phyloP scores from a whole-genome alignment of 2,888 invertebrate species.

The Silvanus unidentatus region DNA sequence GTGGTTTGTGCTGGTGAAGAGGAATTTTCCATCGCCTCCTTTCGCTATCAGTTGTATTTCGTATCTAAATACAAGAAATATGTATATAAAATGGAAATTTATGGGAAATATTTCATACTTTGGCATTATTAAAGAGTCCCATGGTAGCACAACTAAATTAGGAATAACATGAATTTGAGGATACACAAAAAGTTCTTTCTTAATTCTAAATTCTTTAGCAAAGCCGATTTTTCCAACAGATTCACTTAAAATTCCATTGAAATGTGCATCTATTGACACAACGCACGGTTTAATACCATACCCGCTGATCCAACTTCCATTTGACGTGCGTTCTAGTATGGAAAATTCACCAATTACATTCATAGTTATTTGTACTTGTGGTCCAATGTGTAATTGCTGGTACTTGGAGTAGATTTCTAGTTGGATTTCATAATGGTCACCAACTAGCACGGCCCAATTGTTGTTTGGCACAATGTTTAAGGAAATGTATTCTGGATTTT shows the following conservation, averaged over 20 bases:
- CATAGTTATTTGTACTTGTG: conserved; percentile 51
- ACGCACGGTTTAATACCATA: conserved; percentile 54
- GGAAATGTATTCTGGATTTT: conserved; percentile 60
- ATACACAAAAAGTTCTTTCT: conserved; percentile 60
- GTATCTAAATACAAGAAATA: too few relatives aligned
- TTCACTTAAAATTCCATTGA: conserved; percentile 48
- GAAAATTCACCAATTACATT: conserved; percentile 53
- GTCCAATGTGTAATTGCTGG: conserved; percentile 54
- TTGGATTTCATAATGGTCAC: conserved; percentile 62
- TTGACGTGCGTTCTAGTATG: conserved; percentile 52
- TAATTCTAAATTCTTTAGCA: conserved; percentile 40
- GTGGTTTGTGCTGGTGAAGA: conserved; percentile 65
- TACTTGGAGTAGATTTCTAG: conserved; percentile 61
- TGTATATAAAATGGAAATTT: too few relatives aligned
- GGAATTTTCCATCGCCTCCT: conserved; percentile 73
- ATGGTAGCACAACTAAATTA: conserved; percentile 58
- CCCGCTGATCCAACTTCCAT: conserved; percentile 68
- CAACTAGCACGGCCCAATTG: conserved; percentile 68
- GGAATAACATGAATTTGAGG: conserved; percentile 59
- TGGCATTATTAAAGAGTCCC: conserved; percentile 56
- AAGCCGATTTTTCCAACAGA: too few relatives aligned
- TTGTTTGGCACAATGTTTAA: conserved; percentile 64
- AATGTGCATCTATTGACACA: conserved; percentile 51
- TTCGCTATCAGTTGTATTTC: conserved; percentile 57
- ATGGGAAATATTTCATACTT: too few relatives aligned